Conservation (phyloP, 2,113 vertebrate genomes). For the Chascanopsetta lugubris region DNA sequence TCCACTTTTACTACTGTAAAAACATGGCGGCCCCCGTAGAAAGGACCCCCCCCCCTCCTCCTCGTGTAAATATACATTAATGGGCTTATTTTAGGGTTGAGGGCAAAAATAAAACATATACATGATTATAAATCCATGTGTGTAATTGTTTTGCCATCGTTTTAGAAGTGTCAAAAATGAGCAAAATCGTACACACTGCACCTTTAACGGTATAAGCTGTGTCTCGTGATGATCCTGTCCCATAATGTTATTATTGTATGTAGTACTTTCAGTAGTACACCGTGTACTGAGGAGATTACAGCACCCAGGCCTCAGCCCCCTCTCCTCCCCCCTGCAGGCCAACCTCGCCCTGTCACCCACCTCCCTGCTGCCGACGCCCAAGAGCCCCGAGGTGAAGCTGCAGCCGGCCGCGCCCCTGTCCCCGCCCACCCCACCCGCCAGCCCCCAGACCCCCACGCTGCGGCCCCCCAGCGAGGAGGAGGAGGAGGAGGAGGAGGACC, state of each 20-base stretch:
- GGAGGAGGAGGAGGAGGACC: slow-evolving; percentile 78
- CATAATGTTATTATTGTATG: not conserved
- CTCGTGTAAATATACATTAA: too few relatives aligned
- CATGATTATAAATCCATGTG: too few relatives aligned
- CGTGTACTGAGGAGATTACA: not conserved
- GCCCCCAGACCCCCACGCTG: slow-evolving; percentile 40
- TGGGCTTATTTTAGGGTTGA: too few relatives aligned
- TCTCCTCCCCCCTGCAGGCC: slow-evolving; percentile 65
- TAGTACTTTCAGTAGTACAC: not conserved
- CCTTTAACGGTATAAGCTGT: too few relatives aligned
- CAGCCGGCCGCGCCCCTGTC: slow-evolving; percentile 45
- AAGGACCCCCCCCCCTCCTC: too few relatives aligned
- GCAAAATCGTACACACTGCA: too few relatives aligned
- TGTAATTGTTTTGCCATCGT: too few relatives aligned
- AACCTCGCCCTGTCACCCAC: slow-evolving; percentile 79
- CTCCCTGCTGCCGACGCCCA: slow-evolving; percentile 71
- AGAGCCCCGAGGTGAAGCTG: slow-evolving; percentile 74
- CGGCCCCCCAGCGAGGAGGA: slow-evolving; percentile 62
- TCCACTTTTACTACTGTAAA: too few relatives aligned
- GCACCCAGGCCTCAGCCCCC: slow-evolving; percentile 15
- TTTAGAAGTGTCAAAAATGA: too few relatives aligned
- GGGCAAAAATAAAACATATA: too few relatives aligned
- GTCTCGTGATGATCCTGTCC: too few relatives aligned
- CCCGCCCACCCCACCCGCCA: slow-evolving; percentile 35
- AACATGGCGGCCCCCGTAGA: too few relatives aligned